These are phyloP conservation scores for Leucophenga varia DNA, from an alignment of 1,140 invertebrate species.

Conservation along the genomic window DNA sequence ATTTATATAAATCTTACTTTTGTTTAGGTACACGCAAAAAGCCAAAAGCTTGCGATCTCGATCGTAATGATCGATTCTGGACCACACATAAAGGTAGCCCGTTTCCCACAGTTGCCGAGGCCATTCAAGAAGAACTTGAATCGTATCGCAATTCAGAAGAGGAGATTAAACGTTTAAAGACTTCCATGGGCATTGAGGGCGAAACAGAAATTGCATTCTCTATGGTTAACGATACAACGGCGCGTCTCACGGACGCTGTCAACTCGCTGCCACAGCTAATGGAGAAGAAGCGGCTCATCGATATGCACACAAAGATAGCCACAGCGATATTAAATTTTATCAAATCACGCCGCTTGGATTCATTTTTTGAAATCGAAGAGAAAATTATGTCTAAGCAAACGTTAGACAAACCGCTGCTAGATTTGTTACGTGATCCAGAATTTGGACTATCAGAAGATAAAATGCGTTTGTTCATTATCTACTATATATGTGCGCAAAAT, in stretches of 20 bases:
- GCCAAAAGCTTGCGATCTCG: slow-evolving; percentile 88
- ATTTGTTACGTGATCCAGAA: slow-evolving; percentile 82
- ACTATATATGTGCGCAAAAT: slow-evolving; percentile 81
- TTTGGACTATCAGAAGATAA: slow-evolving; percentile 90
- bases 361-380: slow-evolving; percentile 96
- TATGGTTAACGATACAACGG: slow-evolving; percentile 92
- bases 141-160: slow-evolving; percentile 91
- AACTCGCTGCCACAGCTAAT: slow-evolving; percentile 94
- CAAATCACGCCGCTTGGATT: slow-evolving; percentile 88
- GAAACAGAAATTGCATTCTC: slow-evolving; percentile 75
- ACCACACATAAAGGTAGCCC: slow-evolving; percentile 90
- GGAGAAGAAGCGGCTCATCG: slow-evolving; percentile 95
- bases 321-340: slow-evolving; percentile 92
- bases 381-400: slow-evolving; percentile 89
- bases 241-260: slow-evolving; percentile 89
- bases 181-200: slow-evolving; percentile 84
- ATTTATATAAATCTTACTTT: neutral
- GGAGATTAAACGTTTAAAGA: slow-evolving; percentile 93
- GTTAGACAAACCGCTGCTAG: slow-evolving; percentile 74
- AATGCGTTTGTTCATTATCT: slow-evolving; percentile 92
- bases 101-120: slow-evolving; percentile 96
- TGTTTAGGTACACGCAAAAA: slow-evolving; percentile 66
- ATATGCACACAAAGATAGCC: slow-evolving; percentile 98
- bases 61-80: slow-evolving; percentile 90
- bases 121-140: slow-evolving; percentile 97